Evolutionary conservation across 2,113 vertebrate species (phyloP), one percentile per base, ranked within the genome.

Genomic region (Setophaga coronata): DNA sequence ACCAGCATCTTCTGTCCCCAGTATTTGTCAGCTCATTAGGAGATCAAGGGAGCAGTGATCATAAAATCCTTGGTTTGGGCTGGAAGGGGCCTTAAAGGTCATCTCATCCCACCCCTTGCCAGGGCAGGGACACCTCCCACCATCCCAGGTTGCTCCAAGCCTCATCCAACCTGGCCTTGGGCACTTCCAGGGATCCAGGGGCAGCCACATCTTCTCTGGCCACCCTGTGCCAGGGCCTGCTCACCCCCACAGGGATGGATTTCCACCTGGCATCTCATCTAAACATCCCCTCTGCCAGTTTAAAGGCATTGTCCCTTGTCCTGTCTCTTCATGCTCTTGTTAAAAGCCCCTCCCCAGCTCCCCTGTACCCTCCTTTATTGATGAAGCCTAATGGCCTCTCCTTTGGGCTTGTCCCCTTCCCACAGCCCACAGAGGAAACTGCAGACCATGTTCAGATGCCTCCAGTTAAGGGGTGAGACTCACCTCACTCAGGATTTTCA

Each of bases 151-250:
- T 24, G 34, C 12, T 90, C 34, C 14, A 56, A 62, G 15, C 18
- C 25, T 25, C 0, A 0, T 3, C 79, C 31, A 76, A 0, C 25
- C 56, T 19, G 34, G 34, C 25, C 47, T 62, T 76, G 62, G 10
- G 4, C 71, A 56, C 14, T 48, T 1, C 70, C 62, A 61, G 20
- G 26, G 23, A 45, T 58, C 57, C 81, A 72, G 43, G 40, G 25
- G 14, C 40, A 76, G 12, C 40, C 79, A 54, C 40, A 69, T 10
- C 25, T 83, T 0, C 31, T 62, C 71, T 62, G 70, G 14, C 3
- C 17, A 48, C 2, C 43, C 34, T 42, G 54, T 76, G 47, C 40
- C 79, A 69, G 47, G 24, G 25, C 19, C 15, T 48, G 1, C 0
- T 1, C 21, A 48, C 6, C 40, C 34, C 34, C 25, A 3, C 28